These are phyloP conservation scores for Palaemon carinicauda DNA, from an alignment of 1,140 invertebrate species.

Conservation along the genomic window DNA sequence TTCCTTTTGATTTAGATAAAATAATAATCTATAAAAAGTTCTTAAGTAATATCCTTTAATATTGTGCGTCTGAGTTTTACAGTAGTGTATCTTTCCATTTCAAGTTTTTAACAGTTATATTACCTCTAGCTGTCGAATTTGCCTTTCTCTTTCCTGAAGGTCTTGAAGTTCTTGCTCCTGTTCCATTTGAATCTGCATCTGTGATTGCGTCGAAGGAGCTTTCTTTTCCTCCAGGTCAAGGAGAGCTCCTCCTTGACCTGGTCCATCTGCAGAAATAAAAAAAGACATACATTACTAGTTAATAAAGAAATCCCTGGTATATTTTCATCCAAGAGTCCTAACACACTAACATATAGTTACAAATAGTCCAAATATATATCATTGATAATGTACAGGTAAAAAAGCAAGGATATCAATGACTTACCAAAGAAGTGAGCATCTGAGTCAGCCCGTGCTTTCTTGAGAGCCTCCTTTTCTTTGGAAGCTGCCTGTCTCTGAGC, in stretches of 20 bases:
- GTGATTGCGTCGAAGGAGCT: constrained; percentile 41
- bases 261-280: constrained; percentile 19
- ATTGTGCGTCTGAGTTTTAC: too few species aligned
- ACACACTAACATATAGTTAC: background rate
- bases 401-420: background rate
- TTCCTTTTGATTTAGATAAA: too few species aligned
- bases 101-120: background rate
- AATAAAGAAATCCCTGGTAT: background rate
- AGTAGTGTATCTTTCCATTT: too few species aligned
- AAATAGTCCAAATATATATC: too few species aligned
- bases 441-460: constrained; percentile 64
- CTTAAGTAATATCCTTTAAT: too few species aligned
- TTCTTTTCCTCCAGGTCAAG: constrained; percentile 56
- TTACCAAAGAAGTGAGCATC: constrained; percentile 63
- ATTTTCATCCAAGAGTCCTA: background rate
- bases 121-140: constrained; percentile 90
- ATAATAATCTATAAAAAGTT: too few species aligned
- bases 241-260: constrained; percentile 41
- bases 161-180: constrained; percentile 85
- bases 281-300: background rate
- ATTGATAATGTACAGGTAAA: background rate
- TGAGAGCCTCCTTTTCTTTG: constrained; percentile 59
- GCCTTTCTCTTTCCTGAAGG: constrained; percentile 88
- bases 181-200: constrained; percentile 77
- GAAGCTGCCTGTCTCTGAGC: constrained; percentile 57